Evolutionary conservation across 2,888 invertebrate species (phyloP), one percentile per base, ranked within the genome.

Genomic region (Sinopyrophorus schimmeli): DNA sequence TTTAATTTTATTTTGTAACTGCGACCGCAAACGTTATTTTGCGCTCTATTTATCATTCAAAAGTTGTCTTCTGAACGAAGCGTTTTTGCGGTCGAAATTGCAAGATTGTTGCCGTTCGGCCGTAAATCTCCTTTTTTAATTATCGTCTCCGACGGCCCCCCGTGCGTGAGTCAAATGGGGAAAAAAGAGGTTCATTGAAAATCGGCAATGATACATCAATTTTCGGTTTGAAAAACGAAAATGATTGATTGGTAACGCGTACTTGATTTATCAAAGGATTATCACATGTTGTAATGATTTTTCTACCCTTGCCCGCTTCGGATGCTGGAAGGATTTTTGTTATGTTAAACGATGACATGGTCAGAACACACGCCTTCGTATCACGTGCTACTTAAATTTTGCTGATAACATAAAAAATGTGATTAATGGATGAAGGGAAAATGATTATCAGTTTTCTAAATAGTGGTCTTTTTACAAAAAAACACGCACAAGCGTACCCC

Each of bases 181-280:
- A n/a, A n/a, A n/a, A n/a, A 4, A 18, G 18, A 18, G 6, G 6
- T 18, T 18, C 18, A 18, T 5, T 18, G 6, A 18, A 18, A 18
- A 26, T 6, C 9, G 2, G 28, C 55, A 63, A 70, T 72, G 71
- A 72, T 67, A 63, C 71, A 69, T 71, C 72, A 71, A 67, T 65
- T 70, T 70, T 64, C n/a, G 61, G 59, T 57, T 2, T 56, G 61
- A 68, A 67, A 70, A 70, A 21, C 7, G 21, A 9, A 9, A 21
- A 68, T 72, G 72, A 72, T 72, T 66, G 72, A 72, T 72, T 70
- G 67, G 70, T 56, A 63, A 70, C 69, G 70, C 68, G 60, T 62
- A 69, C 71, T 71, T 67, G 69, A 71, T 72, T n/a, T 69, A 68
- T 60, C 66, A 71, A 71, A 71, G 71, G 71, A 70, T 71, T 71